Base-by-base conservation (phyloP, 2,888 invertebrate genomes). In the Trachelus iudaicus region DNA sequence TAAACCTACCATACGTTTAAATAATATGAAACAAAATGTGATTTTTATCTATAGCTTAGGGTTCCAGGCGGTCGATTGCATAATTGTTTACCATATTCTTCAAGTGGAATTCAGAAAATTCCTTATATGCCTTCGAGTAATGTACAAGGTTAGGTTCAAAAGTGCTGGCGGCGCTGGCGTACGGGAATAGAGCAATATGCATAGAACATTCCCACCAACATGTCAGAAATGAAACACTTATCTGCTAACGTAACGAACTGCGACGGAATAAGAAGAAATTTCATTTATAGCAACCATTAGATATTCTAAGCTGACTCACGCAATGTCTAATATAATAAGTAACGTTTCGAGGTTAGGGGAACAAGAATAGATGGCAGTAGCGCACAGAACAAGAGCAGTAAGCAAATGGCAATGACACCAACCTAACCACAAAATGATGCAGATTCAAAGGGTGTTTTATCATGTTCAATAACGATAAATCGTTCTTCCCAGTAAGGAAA, bases 1-100 rank as follows among this genome's bases (percentile, higher is more conserved):
- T 76, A 81, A 83, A 83, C 79, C 37, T 34, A 76, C n/a, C 13
- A 33, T 37, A 69, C 34, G 23, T 23, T 56, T 56, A 56, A 56
- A 56, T 56, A 23, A 56, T 56, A 56, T 23, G 23, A 56, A 56
- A 23, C 9, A 9, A 56, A 56, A 56, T 23, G 23, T 56, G 23
- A 56, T 15, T 56, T 23, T 56, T 56, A 56, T 56, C 23, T 56
- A 23, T 56, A 56, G 23, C 56, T 23, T 23, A 56, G 15, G 9
- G 9, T 56, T 56, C 23, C 23, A 56, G 23, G 9, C 9, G 9
- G 23, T 56, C 56, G 23, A 56, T 56, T 56, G 23, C 56, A 56
- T 23, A 56, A 56, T 9, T 56, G 23, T 56, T 56, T 56, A 56
- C 56, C 56, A 23, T 56, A 56, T 23, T 23, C 56, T 56, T 56